Percentiles rank a stretch among this genome's conserved stretches.
Evolutionary conservation across 2,888 invertebrate genomes (phyloP).

Genomic region (Oxystoma pomonae): DNA sequence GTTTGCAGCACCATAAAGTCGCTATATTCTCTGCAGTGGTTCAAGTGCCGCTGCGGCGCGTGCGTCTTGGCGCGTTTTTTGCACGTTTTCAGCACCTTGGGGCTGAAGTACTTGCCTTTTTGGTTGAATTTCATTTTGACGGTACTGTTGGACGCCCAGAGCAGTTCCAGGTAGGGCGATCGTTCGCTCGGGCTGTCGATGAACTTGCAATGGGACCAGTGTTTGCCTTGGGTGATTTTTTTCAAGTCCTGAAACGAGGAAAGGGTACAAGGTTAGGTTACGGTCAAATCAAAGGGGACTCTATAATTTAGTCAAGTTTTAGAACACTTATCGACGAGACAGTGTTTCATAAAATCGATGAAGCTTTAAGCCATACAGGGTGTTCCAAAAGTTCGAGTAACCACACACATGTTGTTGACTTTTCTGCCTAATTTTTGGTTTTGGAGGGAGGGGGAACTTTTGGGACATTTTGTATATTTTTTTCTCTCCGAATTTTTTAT

Average conservation of each 20-base stretch:
- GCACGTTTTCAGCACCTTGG: neutral
- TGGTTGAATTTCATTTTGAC: neutral
- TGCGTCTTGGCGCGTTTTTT: neutral
- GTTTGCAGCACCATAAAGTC: neutral
- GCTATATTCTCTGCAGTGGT: neutral
- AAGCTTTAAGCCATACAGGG: too few species aligned
- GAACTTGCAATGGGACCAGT: neutral
- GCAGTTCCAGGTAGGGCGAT: neutral
- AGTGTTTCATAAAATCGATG: too few species aligned
- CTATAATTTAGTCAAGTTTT: too few species aligned
- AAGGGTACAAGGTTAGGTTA: too few species aligned
- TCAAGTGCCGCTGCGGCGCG: neutral
- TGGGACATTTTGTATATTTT: too few species aligned
- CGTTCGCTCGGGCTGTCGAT: neutral
- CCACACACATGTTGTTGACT: too few species aligned
- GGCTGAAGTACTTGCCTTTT: neutral
- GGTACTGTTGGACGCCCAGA: neutral
- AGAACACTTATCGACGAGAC: too few species aligned
- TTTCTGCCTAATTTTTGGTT: too few species aligned
- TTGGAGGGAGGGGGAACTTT: too few species aligned
- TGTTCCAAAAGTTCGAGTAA: too few species aligned
- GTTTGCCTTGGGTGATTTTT: neutral
- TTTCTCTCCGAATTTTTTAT: too few species aligned
- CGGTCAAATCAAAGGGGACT: too few species aligned
- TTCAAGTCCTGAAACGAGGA: neutral